These are phyloP conservation scores for Silurus lanzhouensis DNA, from an alignment of 2,797 vertebrate genomes.

Conservation along the genomic window DNA sequence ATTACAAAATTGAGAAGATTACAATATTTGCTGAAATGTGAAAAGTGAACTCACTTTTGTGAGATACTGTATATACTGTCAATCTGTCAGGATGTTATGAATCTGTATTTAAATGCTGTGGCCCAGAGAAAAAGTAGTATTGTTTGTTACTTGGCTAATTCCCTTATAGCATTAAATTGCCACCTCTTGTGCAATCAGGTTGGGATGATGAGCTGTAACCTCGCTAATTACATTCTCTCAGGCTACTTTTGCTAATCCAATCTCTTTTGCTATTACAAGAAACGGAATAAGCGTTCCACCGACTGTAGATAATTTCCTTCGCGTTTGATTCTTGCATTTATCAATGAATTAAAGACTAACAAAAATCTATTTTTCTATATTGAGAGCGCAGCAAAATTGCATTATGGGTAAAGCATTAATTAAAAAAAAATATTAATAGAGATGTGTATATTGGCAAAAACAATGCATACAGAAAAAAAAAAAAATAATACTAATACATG, in stretches of 20 bases:
- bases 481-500: too few species aligned
- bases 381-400: not conserved
- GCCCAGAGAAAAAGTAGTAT: slow-evolving; percentile 13
- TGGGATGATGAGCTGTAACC: slow-evolving; percentile 41
- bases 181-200: slow-evolving; percentile 43
- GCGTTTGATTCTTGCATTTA: slow-evolving; percentile 41
- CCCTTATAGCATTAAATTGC: slow-evolving; percentile 23
- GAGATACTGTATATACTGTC: too few species aligned
- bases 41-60: not conserved
- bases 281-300: slow-evolving; percentile 42
- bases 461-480: not conserved
- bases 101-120: not conserved
- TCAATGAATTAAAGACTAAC: slow-evolving; percentile 40
- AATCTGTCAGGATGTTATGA: not conserved
- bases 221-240: slow-evolving; percentile 57
- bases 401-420: not conserved
- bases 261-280: slow-evolving; percentile 42
- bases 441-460: not conserved
- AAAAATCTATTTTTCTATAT: slow-evolving; percentile 18
- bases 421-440: not conserved
- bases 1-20: too few species aligned
- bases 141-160: slow-evolving; percentile 33
- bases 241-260: slow-evolving; percentile 48
- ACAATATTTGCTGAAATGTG: not conserved
- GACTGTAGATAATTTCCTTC: slow-evolving; percentile 30